Conservation (phyloP, 2,113 vertebrate genomes). For the Syngnathus typhle region DNA sequence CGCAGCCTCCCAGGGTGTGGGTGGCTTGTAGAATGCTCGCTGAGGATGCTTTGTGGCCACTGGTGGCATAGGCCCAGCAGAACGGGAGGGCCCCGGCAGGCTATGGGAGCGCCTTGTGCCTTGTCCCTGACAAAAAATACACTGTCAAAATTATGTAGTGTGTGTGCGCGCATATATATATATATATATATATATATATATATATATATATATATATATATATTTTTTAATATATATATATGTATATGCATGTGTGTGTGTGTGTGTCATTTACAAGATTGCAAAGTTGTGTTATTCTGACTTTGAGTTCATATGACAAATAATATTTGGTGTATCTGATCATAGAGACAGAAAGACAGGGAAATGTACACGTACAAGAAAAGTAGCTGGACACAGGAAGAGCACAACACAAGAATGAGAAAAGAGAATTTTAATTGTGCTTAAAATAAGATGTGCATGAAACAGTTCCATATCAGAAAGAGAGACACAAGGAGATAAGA, state of each 20-base stretch:
- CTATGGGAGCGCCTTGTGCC: conserved; percentile 71
- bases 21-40: conserved; percentile 68
- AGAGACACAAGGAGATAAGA: conserved; percentile 35
- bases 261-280: no score
- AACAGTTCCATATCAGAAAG: conserved; percentile 52
- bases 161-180: neutral
- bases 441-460: conserved; percentile 70
- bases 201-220: neutral
- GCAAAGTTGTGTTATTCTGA: neutral
- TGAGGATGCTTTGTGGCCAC: conserved; percentile 59
- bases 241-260: neutral
- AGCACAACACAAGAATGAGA: conserved; percentile 59
- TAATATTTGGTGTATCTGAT: neutral
- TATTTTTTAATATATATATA: neutral
- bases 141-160: neutral
- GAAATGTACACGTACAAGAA: conserved; percentile 11
- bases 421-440: conserved; percentile 81
- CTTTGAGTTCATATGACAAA: neutral
- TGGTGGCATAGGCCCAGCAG: conserved; percentile 50
- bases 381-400: conserved; percentile 24
- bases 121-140: conserved; percentile 52
- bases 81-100: conserved; percentile 67
- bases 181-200: no score
- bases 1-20: conserved; percentile 82
- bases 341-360: neutral